A percentile compares a stretch with the other conserved stretches of the same genome.
Conservation (phyloP, 2,888 invertebrate genomes). For the Gymnosoma rotundatum region DNA sequence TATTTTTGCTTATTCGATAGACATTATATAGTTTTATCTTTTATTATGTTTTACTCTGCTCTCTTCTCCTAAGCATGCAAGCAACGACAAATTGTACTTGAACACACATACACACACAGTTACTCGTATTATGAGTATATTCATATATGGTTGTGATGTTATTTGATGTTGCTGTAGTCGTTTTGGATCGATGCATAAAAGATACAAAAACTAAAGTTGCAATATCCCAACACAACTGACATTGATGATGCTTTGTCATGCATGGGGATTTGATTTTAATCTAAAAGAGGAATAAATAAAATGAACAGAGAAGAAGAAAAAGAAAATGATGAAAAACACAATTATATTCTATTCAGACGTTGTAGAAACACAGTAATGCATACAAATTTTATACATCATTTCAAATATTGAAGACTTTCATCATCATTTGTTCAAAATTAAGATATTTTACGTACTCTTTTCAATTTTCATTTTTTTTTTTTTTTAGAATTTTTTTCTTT, state of each 20-base stretch:
- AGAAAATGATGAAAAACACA: slow-evolving; percentile 34
- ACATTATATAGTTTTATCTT: neutral
- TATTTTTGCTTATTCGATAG: neutral
- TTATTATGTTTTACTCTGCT: neutral
- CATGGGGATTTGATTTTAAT: slow-evolving; percentile 67
- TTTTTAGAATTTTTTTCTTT: slow-evolving; percentile 14
- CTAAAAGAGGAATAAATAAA: slow-evolving; percentile 46
- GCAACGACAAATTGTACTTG: slow-evolving; percentile 3
- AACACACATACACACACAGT: neutral
- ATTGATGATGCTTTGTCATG: slow-evolving; percentile 66
- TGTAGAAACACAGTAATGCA: neutral
- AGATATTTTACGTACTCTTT: slow-evolving; percentile 25
- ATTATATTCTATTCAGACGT: neutral
- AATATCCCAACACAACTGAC: slow-evolving; percentile 57
- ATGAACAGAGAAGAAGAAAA: slow-evolving; percentile 29
- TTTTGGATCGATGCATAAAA: slow-evolving; percentile 18
- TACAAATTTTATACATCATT: slow-evolving; percentile 29
- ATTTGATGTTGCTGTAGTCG: neutral
- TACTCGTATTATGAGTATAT: neutral
- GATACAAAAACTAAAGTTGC: slow-evolving; percentile 48
- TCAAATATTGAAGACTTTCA: slow-evolving; percentile 49
- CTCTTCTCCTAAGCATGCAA: neutral
- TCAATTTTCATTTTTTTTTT: neutral
- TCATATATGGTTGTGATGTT: slow-evolving; percentile 12
- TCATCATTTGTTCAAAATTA: slow-evolving; percentile 59